These are phyloP conservation scores for Potorous gilbertii DNA, from an alignment of 2,797 vertebrate species.

Conservation along the genomic window DNA sequence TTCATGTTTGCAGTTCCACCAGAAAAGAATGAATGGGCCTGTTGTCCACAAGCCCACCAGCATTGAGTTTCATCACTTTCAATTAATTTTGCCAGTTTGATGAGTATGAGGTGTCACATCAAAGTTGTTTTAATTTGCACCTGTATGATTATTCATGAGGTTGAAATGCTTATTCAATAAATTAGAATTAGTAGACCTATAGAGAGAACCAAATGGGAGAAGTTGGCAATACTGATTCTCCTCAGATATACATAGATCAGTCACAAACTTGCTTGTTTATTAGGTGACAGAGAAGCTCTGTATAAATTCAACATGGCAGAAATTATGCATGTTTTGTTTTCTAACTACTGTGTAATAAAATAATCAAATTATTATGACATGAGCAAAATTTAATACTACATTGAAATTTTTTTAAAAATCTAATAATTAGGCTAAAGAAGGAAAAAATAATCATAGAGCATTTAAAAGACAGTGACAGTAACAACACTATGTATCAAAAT, in stretches of 20 bases:
- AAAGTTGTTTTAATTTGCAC: background rate
- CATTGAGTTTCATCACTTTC: background rate
- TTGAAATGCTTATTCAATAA: background rate
- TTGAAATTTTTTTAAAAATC: background rate
- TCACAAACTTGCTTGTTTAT: background rate
- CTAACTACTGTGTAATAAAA: background rate
- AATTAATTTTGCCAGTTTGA: background rate
- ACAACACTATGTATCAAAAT: background rate
- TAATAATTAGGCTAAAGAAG: background rate
- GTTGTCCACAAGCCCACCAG: background rate
- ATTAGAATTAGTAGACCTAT: background rate
- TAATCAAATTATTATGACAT: background rate
- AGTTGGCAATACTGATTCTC: background rate
- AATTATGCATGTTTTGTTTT: background rate
- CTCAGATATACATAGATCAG: background rate
- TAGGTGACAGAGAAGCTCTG: background rate
- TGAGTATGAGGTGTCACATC: background rate
- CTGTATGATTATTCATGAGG: background rate
- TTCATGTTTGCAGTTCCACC: background rate
- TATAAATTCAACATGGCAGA: background rate
- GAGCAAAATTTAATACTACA: background rate
- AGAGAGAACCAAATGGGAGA: background rate
- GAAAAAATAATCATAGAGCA: background rate
- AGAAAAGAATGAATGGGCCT: background rate
- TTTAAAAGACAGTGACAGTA: background rate